Conservation (phyloP, 2,888 invertebrate species). For the Ethmia dodecea region DNA sequence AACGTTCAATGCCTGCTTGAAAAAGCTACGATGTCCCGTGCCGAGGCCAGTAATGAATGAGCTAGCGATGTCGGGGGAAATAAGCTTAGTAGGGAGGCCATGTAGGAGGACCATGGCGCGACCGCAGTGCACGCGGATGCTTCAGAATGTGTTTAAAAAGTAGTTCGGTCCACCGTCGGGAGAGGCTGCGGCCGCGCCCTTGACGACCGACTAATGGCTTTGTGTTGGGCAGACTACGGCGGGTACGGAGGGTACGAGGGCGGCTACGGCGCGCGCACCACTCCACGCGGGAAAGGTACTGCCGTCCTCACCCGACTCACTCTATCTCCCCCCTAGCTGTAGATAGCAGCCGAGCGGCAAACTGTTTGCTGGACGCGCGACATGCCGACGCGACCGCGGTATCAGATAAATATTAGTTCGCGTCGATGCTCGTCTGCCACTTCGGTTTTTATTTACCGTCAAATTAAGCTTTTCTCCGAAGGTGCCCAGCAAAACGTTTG, state of each 20-base stretch:
- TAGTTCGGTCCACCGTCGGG: neutral
- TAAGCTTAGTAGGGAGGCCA: no score
- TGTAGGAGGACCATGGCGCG: no score
- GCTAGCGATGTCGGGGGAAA: no score
- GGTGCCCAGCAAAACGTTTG: slow-evolving; percentile 3
- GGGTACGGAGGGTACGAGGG: slow-evolving; percentile 92
- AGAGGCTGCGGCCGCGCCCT: neutral
- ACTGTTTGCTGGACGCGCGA: neutral
- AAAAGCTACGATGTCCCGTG: no score
- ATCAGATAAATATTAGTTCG: neutral
- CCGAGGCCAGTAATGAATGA: no score
- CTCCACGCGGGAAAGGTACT: slow-evolving; percentile 93
- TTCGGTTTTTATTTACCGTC: no score
- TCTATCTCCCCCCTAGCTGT: slow-evolving; percentile 17
- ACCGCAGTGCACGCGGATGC: no score
- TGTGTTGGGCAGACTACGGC: slow-evolving; percentile 87
- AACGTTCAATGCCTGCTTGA: no score
- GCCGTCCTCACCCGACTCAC: slow-evolving; percentile 29
- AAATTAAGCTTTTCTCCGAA: no score
- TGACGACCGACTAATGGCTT: slow-evolving; percentile 59
- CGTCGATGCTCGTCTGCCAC: neutral
- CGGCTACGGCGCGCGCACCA: slow-evolving; percentile 91
- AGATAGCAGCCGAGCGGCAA: no score
- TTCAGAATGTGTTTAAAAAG: no score
- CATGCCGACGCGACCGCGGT: neutral